Evolutionary conservation across 2,888 invertebrate genomes (phyloP), one percentile per base, ranked within the genome.

Genomic region (Agrotis exclamationis): DNA sequence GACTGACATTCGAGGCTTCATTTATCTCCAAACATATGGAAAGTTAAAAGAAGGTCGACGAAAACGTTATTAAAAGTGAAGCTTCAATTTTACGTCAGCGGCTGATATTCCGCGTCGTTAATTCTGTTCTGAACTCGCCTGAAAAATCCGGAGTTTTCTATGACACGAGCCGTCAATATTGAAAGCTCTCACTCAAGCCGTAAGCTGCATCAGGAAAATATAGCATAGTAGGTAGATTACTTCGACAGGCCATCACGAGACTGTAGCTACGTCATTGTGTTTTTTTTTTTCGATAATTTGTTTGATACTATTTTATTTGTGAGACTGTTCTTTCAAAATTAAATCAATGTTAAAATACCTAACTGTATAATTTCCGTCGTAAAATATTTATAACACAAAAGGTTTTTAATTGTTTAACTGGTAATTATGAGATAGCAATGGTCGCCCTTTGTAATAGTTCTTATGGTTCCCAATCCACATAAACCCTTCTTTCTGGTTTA

Each of bases 91-190:
- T 47, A 28, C 44, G 63, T 56, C 44, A 56, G 18, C 18, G 24
- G 13, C 24, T 47, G 72, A 53, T 53, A 65, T 54, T 48, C 59
- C 62, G 20, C 48, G 45, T 44, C 78, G 53, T 60, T 67, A 57
- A 56, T 63, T 67, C 33, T 45, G 50, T 22, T 58, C 22, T 2
- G 7, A 22, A n/a, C 20, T 50, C 18, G 0, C 20, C 57, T 20
- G 24, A 50, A 56, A 64, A 62, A 7, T 11, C 47, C 20, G 3
- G 3, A 56, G 59, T 59, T 47, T n/a, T n/a, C 24, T 50, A 0
- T 45, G 13, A 16, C 20, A 28, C 56, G 56, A 63, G 28, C 48
- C 44, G 22, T 4, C n/a, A 22, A 68, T 56, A 57, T 57, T 73
- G 48, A 7, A 73, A 63, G 5, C 24, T 48, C 7, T 18, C 22